Evolutionary conservation across 2,113 vertebrate species (phyloP), one percentile per base, ranked within the genome.

Genomic region (Aplodontia rufa): DNA sequence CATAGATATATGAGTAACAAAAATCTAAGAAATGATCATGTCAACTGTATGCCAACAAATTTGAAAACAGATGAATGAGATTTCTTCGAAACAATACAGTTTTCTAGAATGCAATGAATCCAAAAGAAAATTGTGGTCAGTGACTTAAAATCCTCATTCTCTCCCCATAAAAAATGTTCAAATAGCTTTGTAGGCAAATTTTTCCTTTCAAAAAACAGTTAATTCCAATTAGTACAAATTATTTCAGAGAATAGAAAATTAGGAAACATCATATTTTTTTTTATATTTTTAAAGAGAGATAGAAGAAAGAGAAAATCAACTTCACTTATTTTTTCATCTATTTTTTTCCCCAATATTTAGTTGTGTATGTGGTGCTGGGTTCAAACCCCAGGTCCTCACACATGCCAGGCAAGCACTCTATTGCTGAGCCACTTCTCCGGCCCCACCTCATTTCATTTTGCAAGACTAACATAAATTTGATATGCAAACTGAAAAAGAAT

Each of bases 101-200:
- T 88, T 92, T 94, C 68, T 12, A 76, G 55, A 84, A 68, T 78
- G 71, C n/a, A 68, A 42, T 86, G 47, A 93, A 45, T 79, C 40
- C n/a, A 91, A 93, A 84, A 88, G 30, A 68, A 95, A 55, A 37
- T 9, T 1, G 19, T 60, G 58, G 26, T 60, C 8, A 60, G 58
- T 60, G 8, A 60, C 58, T 26, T 60, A 10, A 26, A 60, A 60
- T 60, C 58, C 24, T 26, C 58, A 26, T 9, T 24, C 3, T 8
- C 22, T 26, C 58, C 58, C 3, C 24, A 8, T 1, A 26, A 20
- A 76, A 83, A 84, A 60, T 40, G 35, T 75, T 78, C 45, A 87
- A 87, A 75, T 83, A 91, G n/a, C 24, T 87, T 91, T 62, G 24
- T 12, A 64, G 45, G 14, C 22, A 76, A 62, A 87, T 66, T 88